These are phyloP conservation scores for Cyclura pinguis DNA, from an alignment of 2,797 vertebrate species.

Conservation along the genomic window DNA sequence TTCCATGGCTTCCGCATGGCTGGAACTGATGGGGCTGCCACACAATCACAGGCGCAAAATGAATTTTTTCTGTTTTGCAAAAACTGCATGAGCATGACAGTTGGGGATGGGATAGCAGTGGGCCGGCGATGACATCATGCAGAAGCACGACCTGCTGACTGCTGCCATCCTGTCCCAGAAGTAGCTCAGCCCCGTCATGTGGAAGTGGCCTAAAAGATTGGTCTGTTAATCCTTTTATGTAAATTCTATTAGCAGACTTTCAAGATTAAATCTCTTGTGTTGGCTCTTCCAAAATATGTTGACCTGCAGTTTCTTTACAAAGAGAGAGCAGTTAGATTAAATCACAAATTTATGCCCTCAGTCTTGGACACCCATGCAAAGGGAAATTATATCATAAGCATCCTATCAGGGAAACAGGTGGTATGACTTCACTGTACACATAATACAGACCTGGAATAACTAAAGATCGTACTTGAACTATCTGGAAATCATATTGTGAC, in stretches of 20 bases:
- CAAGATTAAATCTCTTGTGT: neutral
- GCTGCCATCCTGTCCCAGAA: too few species aligned
- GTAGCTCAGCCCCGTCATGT: too few species aligned
- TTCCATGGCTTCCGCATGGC: too few species aligned
- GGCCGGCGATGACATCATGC: too few species aligned
- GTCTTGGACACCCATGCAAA: neutral
- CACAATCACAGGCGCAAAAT: too few species aligned
- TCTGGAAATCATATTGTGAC: neutral
- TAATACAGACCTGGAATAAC: neutral
- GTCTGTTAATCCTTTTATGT: neutral
- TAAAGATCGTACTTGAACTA: neutral
- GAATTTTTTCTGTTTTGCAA: too few species aligned
- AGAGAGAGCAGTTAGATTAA: neutral
- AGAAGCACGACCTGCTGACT: too few species aligned
- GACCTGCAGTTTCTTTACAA: neutral
- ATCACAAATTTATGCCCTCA: neutral
- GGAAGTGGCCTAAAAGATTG: too few species aligned
- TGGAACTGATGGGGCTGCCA: too few species aligned
- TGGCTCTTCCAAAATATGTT: neutral
- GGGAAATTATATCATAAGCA: neutral
- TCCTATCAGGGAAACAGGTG: neutral
- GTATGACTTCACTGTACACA: neutral
- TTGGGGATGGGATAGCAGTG: too few species aligned
- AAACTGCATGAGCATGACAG: too few species aligned
- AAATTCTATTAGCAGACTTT: neutral